Base-by-base conservation (phyloP, 2,797 vertebrate species). In the Sciaenops ocellatus region DNA sequence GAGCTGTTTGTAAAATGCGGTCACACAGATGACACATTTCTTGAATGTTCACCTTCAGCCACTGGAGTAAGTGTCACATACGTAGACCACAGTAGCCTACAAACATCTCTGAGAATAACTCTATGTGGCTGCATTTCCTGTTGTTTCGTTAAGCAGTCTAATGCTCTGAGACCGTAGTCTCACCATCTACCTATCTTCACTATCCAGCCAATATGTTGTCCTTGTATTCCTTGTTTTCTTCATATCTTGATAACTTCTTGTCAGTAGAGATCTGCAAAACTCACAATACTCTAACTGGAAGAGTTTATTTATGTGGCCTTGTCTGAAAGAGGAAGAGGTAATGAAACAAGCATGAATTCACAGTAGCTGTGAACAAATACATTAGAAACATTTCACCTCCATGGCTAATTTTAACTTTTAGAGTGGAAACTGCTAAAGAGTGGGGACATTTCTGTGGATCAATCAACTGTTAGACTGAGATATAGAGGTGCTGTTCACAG, bases 61-160 rank as follows among this genome's bases (percentile, higher is more conserved):
- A 22, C 52, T 59, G 5, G 7, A 5, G 1, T 17, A 30, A 48
- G 62, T 62, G 24, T 26, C 47, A 24, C 18, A 30, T 0, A 48
- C 1, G 4, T 12, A 59, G 55, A 78, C 76, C 62, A 60, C 62
- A 66, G 30, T 6, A 51, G 44, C 46, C 20, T 51, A 46, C 46
- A 52, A 30, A 47, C 22, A 2, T 20, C 47, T 26, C 28, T 63
- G 41, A 71, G 42, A 70, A 50, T n/a, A 12, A 44, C 24, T 69
- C 15, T 34, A 1, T 30, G 48, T 62, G 62, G 24, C n/a, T 55
- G 26, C 11, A n/a, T 62, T 72, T 76, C 73, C 61, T 76, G 38
- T 52, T 60, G 16, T 50, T 63, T 59, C 2, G 38, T 65, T 6
- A 22, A 30, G 13, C 28, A 48, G 48, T 9, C 13, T 0, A 15